phyloP scores from a whole-genome alignment of 1,140 invertebrate genomes.

The Samia ricini region DNA sequence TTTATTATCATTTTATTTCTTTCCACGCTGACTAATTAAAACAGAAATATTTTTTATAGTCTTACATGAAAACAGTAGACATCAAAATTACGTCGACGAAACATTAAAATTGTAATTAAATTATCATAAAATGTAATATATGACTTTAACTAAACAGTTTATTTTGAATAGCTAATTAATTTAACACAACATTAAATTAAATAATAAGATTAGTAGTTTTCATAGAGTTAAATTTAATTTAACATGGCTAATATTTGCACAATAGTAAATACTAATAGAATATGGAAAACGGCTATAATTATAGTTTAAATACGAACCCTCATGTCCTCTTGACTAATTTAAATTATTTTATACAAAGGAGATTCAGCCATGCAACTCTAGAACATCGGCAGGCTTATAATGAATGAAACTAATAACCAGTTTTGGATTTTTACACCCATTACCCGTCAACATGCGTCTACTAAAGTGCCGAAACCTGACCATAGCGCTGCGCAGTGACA shows the following conservation, averaged over 20 bases:
- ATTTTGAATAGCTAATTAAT: neutral
- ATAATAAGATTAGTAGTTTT: neutral
- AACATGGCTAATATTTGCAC: neutral
- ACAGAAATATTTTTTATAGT: neutral
- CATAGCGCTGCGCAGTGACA: slow-evolving; percentile 52
- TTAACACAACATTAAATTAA: neutral
- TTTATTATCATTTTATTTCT: neutral
- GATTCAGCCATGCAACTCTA: slow-evolving; percentile 12
- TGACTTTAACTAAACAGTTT: neutral
- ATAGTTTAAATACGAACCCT: neutral
- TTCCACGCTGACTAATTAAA: neutral
- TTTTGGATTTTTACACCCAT: slow-evolving; percentile 1
- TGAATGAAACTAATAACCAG: slow-evolving; percentile 41
- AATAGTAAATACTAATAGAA: neutral
- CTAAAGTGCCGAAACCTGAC: slow-evolving; percentile 62
- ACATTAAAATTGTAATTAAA: neutral
- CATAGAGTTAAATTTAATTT: neutral
- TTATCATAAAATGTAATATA: neutral
- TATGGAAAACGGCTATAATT: neutral
- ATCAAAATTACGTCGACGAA: neutral
- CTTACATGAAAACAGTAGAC: neutral
- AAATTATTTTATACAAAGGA: neutral
- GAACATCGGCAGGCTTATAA: slow-evolving; percentile 23
- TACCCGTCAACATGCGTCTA: slow-evolving; percentile 48
- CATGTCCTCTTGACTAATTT: too few species aligned